Evolutionary conservation across 2,113 vertebrate species (phyloP).

Genomic region (pig (Sus scrofa)): DNA sequence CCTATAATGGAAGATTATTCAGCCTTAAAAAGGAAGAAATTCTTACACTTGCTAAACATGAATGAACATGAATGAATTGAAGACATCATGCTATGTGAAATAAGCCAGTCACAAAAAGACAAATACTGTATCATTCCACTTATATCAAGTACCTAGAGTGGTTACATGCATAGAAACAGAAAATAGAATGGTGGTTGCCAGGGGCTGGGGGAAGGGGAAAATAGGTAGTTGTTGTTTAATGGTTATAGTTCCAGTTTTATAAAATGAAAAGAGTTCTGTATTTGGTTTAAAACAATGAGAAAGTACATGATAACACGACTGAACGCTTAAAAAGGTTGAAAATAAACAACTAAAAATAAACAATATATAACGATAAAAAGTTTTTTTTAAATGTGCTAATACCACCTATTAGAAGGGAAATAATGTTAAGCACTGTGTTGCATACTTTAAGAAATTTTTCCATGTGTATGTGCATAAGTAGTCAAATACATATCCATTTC

Average conservation of each 20-base stretch:
- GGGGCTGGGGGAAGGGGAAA: not conserved
- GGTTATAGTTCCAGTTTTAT: not conserved
- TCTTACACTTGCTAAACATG: not conserved
- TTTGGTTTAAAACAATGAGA: not conserved
- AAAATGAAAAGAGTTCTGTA: not conserved
- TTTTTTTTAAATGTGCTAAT: not conserved
- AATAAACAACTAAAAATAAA: not conserved
- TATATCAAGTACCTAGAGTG: not conserved
- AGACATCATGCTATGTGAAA: not conserved
- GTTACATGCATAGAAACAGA: not conserved
- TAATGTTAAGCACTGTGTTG: not conserved
- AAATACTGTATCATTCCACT: not conserved
- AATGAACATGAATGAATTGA: not conserved
- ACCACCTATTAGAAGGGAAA: not conserved
- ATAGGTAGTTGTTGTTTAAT: not conserved
- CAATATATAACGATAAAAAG: not conserved
- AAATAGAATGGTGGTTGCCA: not conserved
- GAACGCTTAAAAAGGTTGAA: not conserved
- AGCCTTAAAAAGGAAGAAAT: not conserved
- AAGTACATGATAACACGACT: not conserved
- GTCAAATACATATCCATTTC: not conserved
- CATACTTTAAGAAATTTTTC: not conserved
- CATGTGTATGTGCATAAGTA: not conserved
- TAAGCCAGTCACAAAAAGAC: not conserved
- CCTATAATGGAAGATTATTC: not conserved